These are phyloP conservation scores for human (Homo sapiens) DNA, from an alignment of 2,113 vertebrate species.

Conservation along the genomic window DNA sequence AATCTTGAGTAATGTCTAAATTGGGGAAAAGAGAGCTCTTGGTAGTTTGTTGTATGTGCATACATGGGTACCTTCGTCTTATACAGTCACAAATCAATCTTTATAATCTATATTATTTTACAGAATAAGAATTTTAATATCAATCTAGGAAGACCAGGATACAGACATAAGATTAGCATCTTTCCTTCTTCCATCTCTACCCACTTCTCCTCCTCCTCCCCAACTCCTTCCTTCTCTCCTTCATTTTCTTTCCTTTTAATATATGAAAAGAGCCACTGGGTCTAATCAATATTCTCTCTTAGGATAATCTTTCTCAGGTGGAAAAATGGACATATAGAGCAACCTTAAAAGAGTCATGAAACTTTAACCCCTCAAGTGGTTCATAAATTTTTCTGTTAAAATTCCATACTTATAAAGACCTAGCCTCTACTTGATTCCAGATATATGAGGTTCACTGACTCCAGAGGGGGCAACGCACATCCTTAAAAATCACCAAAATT, in stretches of 20 bases:
- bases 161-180: not conserved
- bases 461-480: not conserved
- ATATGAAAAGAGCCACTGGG: not conserved
- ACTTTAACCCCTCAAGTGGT: not conserved
- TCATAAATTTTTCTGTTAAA: not conserved
- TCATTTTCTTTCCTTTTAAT: not conserved
- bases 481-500: not conserved
- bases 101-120: not conserved
- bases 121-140: not conserved
- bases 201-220: not conserved
- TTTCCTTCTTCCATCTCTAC: not conserved
- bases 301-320: not conserved
- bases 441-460: not conserved
- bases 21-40: not conserved
- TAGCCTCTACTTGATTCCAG: not conserved
- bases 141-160: no score
- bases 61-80: not conserved
- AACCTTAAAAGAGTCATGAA: not conserved
- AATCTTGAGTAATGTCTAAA: conserved; percentile 37
- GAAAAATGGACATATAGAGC: not conserved
- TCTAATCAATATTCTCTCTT: not conserved
- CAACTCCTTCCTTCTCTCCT: not conserved
- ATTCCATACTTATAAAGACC: not conserved
- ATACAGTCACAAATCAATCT: not conserved
- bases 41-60: not conserved